phyloP scores from a whole-genome alignment of 2,888 invertebrate genomes.

The Chrysolina oricalcia region DNA sequence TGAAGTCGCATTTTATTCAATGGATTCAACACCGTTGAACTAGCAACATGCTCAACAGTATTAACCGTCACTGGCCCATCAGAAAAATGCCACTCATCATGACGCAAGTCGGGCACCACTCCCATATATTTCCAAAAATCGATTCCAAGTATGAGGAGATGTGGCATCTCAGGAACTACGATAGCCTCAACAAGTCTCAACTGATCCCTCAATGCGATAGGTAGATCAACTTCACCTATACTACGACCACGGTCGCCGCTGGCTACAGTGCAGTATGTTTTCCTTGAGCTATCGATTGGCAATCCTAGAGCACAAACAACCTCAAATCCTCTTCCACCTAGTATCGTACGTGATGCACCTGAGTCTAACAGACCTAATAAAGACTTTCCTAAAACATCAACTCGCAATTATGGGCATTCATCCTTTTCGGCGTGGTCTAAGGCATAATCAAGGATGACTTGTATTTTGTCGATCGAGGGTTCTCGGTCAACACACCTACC shows the following conservation, averaged over 20 bases:
- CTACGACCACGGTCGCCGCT: neutral
- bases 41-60: too few species aligned
- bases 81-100: too few species aligned
- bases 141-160: too few species aligned
- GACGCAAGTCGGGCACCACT: too few species aligned
- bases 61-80: too few species aligned
- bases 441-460: neutral
- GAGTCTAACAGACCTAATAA: neutral
- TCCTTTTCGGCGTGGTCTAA: neutral
- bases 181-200: too few species aligned
- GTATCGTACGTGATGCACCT: neutral
- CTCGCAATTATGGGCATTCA: neutral
- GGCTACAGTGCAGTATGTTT: neutral
- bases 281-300: neutral
- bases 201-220: too few species aligned
- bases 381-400: neutral
- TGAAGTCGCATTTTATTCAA: too few species aligned
- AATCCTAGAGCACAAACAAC: neutral
- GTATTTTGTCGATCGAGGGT: slow-evolving; percentile 10
- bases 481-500: neutral
- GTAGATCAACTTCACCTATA: neutral
- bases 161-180: too few species aligned
- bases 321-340: neutral
- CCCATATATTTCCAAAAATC: too few species aligned
- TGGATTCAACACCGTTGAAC: too few species aligned